These are phyloP conservation scores for Euspilapteryx auroguttella DNA, from an alignment of 2,888 invertebrate species.

Conservation along the genomic window DNA sequence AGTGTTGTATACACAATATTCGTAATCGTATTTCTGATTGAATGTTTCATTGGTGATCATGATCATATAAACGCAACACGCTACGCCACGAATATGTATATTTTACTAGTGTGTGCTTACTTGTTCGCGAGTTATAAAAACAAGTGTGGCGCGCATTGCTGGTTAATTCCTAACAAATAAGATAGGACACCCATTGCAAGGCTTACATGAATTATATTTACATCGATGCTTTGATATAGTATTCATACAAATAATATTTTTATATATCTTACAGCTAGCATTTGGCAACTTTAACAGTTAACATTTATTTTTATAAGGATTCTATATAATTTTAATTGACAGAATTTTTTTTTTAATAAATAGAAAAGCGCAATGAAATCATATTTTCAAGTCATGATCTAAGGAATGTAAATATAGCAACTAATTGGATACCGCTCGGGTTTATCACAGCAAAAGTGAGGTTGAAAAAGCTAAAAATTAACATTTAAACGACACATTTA, in stretches of 20 bases:
- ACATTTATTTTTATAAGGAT: slow-evolving; percentile 19
- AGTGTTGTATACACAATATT: too few relatives aligned
- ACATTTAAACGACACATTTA: slow-evolving; percentile 17
- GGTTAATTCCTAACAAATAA: too few relatives aligned
- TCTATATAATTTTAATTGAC: slow-evolving; percentile 47
- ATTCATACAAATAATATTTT: slow-evolving; percentile 20
- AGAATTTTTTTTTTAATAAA: slow-evolving; percentile 17
- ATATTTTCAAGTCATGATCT: slow-evolving; percentile 3
- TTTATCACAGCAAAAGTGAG: slow-evolving; percentile 44
- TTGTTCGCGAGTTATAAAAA: too few relatives aligned
- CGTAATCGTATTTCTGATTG: too few relatives aligned
- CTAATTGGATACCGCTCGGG: too few relatives aligned
- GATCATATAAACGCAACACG: too few relatives aligned
- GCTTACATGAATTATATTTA: slow-evolving; percentile 46
- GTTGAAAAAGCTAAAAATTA: slow-evolving; percentile 26
- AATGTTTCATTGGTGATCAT: too few relatives aligned
- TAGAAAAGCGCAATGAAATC: slow-evolving; percentile 1
- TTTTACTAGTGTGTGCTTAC: too few relatives aligned
- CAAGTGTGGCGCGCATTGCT: too few relatives aligned
- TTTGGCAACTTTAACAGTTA: slow-evolving; percentile 54
- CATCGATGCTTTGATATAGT: slow-evolving; percentile 14
- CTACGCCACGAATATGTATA: too few relatives aligned
- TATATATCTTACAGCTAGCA: slow-evolving; percentile 41
- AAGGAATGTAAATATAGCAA: too few relatives aligned
- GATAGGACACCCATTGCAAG: too few relatives aligned